Conservation (phyloP, 1,140 invertebrate genomes). For the Psilanteris sp. region DNA sequence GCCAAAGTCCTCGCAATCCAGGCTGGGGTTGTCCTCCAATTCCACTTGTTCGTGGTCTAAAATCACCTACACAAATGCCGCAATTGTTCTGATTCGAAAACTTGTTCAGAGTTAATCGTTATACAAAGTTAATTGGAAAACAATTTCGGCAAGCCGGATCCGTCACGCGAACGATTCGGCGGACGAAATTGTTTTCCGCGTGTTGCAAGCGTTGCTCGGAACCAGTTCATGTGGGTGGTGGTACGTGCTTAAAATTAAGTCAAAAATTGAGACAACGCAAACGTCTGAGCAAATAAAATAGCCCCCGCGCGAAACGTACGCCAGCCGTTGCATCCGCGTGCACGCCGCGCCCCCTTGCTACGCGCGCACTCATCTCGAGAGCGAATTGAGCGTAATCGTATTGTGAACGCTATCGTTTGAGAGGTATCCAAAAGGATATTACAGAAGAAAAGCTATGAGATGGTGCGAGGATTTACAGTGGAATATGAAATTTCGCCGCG, state of each 20-base stretch:
- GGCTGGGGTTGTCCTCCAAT: conserved; percentile 37
- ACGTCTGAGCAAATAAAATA: too few relatives aligned
- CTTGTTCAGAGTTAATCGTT: not conserved
- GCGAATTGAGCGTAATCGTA: conserved; percentile 58
- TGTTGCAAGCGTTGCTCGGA: too few relatives aligned
- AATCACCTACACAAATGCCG: conserved; percentile 40
- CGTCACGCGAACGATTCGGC: too few relatives aligned
- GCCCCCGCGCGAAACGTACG: too few relatives aligned
- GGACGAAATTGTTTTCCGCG: too few relatives aligned
- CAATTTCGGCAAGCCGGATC: conserved; percentile 5
- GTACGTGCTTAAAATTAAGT: too few relatives aligned
- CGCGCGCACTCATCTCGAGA: conserved; percentile 40
- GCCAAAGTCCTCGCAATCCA: conserved; percentile 43
- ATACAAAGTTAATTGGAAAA: conserved; percentile 10
- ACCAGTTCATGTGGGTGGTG: too few relatives aligned
- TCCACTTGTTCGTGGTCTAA: conserved; percentile 52
- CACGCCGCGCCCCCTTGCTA: conserved; percentile 16
- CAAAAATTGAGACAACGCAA: too few relatives aligned
- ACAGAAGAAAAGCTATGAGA: conserved; percentile 53
- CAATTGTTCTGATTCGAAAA: conserved; percentile 30
- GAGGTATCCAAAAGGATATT: conserved; percentile 54
- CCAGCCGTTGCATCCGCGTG: too few relatives aligned
- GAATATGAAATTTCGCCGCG: conserved; percentile 58
- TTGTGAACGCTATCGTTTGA: conserved; percentile 44
- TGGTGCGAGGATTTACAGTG: conserved; percentile 45